phyloP scores from a whole-genome alignment of 2,113 vertebrate species.

The Piprites chloris region DNA sequence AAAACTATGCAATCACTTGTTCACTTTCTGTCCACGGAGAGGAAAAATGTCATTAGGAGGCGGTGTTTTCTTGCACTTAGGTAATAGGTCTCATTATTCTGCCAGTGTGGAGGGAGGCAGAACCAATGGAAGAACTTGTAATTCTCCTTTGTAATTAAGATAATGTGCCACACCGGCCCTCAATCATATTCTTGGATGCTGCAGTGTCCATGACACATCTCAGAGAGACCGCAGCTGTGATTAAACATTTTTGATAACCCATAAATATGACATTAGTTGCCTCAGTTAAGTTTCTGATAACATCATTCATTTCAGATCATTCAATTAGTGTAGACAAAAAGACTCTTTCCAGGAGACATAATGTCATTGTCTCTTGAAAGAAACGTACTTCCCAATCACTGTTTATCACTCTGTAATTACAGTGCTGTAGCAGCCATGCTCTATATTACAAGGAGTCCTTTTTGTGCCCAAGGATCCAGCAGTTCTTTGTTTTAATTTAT shows the following conservation, averaged over 20 bases:
- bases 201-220: background rate
- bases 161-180: background rate
- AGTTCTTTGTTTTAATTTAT: slow-evolving; percentile 82
- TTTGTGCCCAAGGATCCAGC: slow-evolving; percentile 67
- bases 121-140: slow-evolving; percentile 11
- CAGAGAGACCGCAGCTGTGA: background rate
- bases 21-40: background rate
- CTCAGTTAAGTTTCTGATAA: slow-evolving; percentile 57
- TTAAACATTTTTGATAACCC: slow-evolving; percentile 62
- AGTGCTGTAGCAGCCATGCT: slow-evolving; percentile 56
- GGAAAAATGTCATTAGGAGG: slow-evolving; percentile 7
- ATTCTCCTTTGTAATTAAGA: slow-evolving; percentile 44
- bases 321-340: slow-evolving; percentile 67
- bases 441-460: slow-evolving; percentile 65
- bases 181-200: slow-evolving; percentile 28
- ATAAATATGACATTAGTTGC: slow-evolving; percentile 60
- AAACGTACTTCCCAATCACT: slow-evolving; percentile 68
- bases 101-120: background rate
- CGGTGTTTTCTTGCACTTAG: background rate
- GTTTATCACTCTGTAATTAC: slow-evolving; percentile 78
- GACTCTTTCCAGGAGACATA: slow-evolving; percentile 59
- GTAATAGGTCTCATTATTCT: slow-evolving; percentile 39
- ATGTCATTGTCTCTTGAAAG: slow-evolving; percentile 66
- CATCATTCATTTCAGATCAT: slow-evolving; percentile 66
- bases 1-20: background rate